A percentile compares a stretch with the other conserved stretches of the same genome.
phyloP scores from a whole-genome alignment of 2,797 vertebrate species.

The Falco cherrug region DNA sequence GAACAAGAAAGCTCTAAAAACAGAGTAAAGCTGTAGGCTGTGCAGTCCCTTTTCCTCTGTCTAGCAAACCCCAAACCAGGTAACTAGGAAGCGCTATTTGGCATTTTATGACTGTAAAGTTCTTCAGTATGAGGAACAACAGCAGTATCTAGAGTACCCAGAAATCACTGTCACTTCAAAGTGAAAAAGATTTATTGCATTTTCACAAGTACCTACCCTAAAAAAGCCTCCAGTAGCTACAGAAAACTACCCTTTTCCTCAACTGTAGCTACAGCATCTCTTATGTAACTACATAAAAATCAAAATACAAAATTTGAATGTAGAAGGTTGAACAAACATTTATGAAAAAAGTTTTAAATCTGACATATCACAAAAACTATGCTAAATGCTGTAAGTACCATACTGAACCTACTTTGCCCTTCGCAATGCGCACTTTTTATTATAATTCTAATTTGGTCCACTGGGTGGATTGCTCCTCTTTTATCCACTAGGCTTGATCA shows the following conservation, averaged over 20 bases:
- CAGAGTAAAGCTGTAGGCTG: not conserved
- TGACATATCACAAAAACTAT: not conserved
- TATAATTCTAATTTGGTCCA: constrained; percentile 47
- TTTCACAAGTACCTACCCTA: not conserved
- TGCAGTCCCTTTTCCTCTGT: not conserved
- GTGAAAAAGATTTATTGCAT: not conserved
- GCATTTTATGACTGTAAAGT: not conserved
- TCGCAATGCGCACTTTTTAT: constrained; percentile 38
- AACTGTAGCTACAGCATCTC: not conserved
- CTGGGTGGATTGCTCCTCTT: constrained; percentile 34
- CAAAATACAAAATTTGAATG: not conserved
- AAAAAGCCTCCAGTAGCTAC: not conserved
- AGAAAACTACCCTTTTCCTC: not conserved
- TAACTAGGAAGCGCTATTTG: not conserved
- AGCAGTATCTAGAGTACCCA: not conserved
- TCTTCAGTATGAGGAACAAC: not conserved
- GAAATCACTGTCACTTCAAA: not conserved
- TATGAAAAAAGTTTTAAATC: not conserved
- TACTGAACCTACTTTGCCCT: constrained; percentile 11
- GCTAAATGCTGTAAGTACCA: not conserved
- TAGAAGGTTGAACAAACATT: not conserved
- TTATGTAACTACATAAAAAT: not conserved
- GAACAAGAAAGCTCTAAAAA: not conserved
- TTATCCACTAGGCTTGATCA: constrained; percentile 1
- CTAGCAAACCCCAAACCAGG: not conserved